Percentiles rank a stretch among this genome's conserved stretches.
These are phyloP conservation scores for Odobenus rosmarus DNA, from an alignment of 2,113 vertebrate genomes.

Conservation along the genomic window DNA sequence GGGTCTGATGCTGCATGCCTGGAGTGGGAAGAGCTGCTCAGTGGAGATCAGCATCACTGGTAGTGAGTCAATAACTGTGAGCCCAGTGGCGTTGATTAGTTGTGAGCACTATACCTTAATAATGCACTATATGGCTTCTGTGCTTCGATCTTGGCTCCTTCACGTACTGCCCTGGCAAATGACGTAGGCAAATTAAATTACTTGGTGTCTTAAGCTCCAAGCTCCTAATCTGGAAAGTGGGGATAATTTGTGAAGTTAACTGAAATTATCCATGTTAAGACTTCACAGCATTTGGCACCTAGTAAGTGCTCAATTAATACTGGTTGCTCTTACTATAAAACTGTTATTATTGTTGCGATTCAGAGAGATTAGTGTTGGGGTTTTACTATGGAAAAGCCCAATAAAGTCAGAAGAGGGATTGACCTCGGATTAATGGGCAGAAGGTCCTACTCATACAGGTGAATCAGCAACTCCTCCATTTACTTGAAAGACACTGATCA, in stretches of 20 bases:
- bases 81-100: not conserved
- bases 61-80: not conserved
- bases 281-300: not conserved
- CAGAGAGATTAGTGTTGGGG: not conserved
- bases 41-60: not conserved
- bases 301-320: conserved; percentile 32
- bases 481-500: not conserved
- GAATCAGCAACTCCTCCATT: not conserved
- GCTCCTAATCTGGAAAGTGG: not conserved
- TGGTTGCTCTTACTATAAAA: not conserved
- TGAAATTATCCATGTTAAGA: conserved; percentile 1
- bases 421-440: not conserved
- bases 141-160: not conserved
- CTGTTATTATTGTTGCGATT: not conserved
- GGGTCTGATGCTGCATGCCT: not conserved
- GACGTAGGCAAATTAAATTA: not conserved
- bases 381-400: conserved; percentile 22
- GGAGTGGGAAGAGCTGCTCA: not conserved
- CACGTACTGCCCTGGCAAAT: not conserved
- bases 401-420: not conserved
- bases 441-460: not conserved
- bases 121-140: not conserved
- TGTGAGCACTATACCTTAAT: not conserved
- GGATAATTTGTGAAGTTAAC: conserved; percentile 44
- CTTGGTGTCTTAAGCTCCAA: not conserved